Percentiles rank a stretch among this genome's conserved stretches.
These are phyloP conservation scores for Okamejei kenojei DNA, from an alignment of 2,797 vertebrate genomes.

Conservation along the genomic window DNA sequence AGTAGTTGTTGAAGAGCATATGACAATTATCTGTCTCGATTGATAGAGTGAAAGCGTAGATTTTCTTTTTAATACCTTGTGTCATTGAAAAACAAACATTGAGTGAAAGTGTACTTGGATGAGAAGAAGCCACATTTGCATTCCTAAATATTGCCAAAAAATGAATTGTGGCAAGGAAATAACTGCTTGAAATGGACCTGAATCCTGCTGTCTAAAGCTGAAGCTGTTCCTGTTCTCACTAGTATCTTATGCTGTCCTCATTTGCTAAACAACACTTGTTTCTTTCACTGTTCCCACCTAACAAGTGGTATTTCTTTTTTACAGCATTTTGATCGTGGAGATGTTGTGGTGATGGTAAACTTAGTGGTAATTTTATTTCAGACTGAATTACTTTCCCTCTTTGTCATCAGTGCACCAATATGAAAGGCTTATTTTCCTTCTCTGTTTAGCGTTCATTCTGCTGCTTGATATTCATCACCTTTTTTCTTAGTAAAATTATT, in stretches of 20 bases:
- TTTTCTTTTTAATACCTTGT: not conserved
- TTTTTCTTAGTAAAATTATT: slow-evolving; percentile 69
- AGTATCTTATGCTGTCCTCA: slow-evolving; percentile 48
- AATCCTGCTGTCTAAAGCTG: slow-evolving; percentile 39
- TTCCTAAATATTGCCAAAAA: not conserved
- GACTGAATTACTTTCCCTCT: slow-evolving; percentile 85
- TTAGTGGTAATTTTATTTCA: slow-evolving; percentile 99
- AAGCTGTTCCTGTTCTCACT: slow-evolving; percentile 49
- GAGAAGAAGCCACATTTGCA: not conserved
- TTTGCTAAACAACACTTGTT: slow-evolving; percentile 59
- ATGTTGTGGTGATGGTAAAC: slow-evolving; percentile 99
- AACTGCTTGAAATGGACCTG: slow-evolving; percentile 23
- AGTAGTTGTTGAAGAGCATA: not conserved
- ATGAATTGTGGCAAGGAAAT: not conserved
- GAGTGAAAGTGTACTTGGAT: slow-evolving; percentile 28
- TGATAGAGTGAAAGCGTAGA: not conserved
- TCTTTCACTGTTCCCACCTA: slow-evolving; percentile 96
- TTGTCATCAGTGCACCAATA: slow-evolving; percentile 81
- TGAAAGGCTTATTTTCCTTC: slow-evolving; percentile 76
- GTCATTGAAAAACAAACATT: not conserved
- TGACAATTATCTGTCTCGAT: not conserved
- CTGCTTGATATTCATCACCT: slow-evolving; percentile 95
- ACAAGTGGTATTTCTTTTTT: slow-evolving; percentile 99
- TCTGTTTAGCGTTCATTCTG: slow-evolving; percentile 98
- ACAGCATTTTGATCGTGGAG: slow-evolving; percentile 99